Evolutionary conservation across 1,140 invertebrate species (phyloP), one percentile per base, ranked within the genome.

Genomic region (Drosophila auraria): DNA sequence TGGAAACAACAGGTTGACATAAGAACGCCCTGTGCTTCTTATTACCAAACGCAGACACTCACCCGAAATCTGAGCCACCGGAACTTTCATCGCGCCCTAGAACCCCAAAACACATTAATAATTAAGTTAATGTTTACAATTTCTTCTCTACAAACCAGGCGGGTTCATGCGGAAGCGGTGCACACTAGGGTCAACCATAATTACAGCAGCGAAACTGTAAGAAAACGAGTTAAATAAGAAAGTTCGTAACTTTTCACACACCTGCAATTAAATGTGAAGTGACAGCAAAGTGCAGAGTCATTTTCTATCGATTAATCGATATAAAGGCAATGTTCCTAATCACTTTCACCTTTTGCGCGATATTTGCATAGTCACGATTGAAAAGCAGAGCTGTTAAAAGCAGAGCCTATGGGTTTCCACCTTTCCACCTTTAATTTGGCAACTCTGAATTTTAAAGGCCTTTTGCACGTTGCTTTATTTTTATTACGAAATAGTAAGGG

Each of bases 161-260:
- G 17, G 30, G 20, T 38, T 6, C 9, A 17, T 1, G 11, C 7
- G 2, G 5, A 9, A 25, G 20, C 3, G 11, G n/a, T 62, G 47
- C 11, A 62, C 33, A 20, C 11, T 25, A 1, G 61, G 61, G 27
- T 54, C 61, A 9, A 63, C 61, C 49, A 63, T 63, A 20, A 27
- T 54, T 54, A 5, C 17, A 38, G 53, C 14, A 23, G 33, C 12
- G 7, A 8, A 23, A 8, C 33, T 23, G 9, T 17, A 11, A 17
- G 14, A 15, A 15, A 20, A 38, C 5, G 7, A 54, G 0, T 38
- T 23, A 23, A 36, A 14, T 33, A 20, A 3, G 7, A 1, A 23
- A 56, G 7, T 38, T 38, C 14, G 33, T 1, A 23, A 23, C 4
- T 15, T 14, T 15, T 15, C 3, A 36, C 3, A 3, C 17, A 9